Base-by-base conservation (phyloP, 2,888 invertebrate species). In the Trissolcus brochymenae region DNA sequence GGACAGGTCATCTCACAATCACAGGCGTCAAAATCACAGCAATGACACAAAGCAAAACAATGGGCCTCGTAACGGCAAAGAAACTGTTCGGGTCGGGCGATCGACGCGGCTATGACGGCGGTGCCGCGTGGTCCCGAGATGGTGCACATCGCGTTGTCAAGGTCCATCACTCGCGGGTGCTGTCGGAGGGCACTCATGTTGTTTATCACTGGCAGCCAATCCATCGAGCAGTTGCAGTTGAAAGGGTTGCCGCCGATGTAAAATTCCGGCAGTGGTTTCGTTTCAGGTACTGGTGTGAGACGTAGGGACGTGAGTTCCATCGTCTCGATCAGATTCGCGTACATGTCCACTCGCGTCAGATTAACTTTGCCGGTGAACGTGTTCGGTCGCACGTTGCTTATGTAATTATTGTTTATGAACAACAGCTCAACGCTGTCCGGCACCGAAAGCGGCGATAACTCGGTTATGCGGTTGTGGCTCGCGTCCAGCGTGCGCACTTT, bases 1-100 rank as follows among this genome's bases (percentile, higher is more conserved):
- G 98, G 98, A 87, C 98, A 98, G 79, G 95, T 96, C 95, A 97
- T 96, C 91, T 98, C 96, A 90, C 98, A 98, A 90, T 98, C 98
- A 90, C 98, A 98, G 78, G 96, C 96, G 87, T 97, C 97, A 88
- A 96, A 98, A 88, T 97, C 97, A 90, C 98, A 98, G 90, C 98
- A 98, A 88, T 96, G 96, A 90, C 98, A 98, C 60, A 96, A 92
- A 49, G 97, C 95, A 90, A 97, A 97, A 90, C 98, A 98, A 90
- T 97, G 96, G 64, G 95, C 94, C 87, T 95, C 95, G 91, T 98
- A 98, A 84, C 94, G 94, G 90, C 97, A 98, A 83, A 98, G 92
- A 90, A 97, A 97, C 89, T 97, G 95, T 80, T 95, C 93, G 66
- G 95, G 92, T 83, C 93, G 93, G 40, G 96, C 93, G 79, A 93